phyloP scores from a whole-genome alignment of 2,113 vertebrate genomes.

The Falco punctatus region DNA sequence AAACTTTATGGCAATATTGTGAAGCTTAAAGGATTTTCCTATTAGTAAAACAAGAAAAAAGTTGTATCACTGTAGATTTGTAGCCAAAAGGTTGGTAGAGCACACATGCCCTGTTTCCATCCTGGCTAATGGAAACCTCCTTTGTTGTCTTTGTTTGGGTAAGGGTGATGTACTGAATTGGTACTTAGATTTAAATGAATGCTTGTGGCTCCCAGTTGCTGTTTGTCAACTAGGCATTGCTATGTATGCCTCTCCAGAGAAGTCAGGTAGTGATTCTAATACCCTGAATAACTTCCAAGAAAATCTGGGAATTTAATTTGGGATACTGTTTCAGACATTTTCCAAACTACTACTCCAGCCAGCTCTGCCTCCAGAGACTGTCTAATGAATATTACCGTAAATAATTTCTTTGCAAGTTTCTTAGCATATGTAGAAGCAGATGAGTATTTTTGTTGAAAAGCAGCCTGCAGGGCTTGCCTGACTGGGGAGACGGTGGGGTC shows the following conservation, averaged over 20 bases:
- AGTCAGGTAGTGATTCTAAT: not conserved
- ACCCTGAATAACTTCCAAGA: not conserved
- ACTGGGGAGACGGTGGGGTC: not conserved
- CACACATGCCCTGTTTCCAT: not conserved
- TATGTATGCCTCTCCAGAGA: not conserved
- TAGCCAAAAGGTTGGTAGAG: not conserved
- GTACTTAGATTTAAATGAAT: not conserved
- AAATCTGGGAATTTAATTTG: not conserved
- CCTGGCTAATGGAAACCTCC: not conserved
- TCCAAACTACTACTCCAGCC: not conserved
- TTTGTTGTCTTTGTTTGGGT: not conserved
- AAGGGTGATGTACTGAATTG: not conserved
- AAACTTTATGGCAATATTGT: not conserved
- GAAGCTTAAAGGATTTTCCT: not conserved
- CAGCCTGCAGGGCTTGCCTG: not conserved
- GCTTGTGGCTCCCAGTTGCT: not conserved
- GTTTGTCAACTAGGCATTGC: not conserved
- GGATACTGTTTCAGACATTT: not conserved
- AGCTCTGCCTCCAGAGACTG: not conserved
- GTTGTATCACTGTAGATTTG: not conserved
- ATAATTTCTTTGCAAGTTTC: not conserved
- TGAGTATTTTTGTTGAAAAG: not conserved
- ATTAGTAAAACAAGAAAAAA: not conserved
- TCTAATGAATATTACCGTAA: not conserved
- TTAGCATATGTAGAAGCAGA: accelerated